These are phyloP conservation scores for Agonopterix subpropinquella DNA, from an alignment of 2,888 invertebrate genomes.

Conservation along the genomic window DNA sequence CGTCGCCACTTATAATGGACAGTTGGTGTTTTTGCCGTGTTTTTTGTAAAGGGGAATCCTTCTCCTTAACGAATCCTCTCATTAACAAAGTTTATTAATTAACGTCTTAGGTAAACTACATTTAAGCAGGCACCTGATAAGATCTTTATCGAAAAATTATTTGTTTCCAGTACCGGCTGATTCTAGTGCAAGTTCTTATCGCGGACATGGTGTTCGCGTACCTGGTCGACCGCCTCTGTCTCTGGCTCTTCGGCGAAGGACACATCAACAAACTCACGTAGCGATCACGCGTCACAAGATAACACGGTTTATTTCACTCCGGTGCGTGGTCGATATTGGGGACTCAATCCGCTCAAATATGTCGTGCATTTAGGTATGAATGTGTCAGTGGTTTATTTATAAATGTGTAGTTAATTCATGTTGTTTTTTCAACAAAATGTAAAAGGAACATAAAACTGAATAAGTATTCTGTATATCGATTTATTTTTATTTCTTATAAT, in stretches of 20 bases:
- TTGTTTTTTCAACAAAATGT: conserved; percentile 16
- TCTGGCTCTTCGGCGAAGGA: conserved; percentile 91
- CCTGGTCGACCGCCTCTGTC: conserved; percentile 87
- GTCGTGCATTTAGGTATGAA: conserved; percentile 46
- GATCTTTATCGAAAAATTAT: neutral
- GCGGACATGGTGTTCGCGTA: conserved; percentile 92
- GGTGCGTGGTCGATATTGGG: conserved; percentile 5
- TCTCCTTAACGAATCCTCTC: too few species aligned
- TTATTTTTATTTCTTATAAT: conserved; percentile 15
- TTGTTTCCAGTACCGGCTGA: conserved; percentile 87
- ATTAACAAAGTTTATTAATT: too few species aligned
- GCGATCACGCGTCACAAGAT: conserved; percentile 17
- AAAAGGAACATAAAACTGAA: conserved; percentile 12
- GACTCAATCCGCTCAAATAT: conserved; percentile 43
- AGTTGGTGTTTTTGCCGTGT: too few species aligned
- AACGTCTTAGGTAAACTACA: too few species aligned
- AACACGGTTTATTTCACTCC: conserved; percentile 8
- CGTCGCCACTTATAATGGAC: too few species aligned
- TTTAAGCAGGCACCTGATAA: too few species aligned
- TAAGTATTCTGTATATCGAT: conserved; percentile 15
- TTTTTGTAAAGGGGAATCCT: too few species aligned
- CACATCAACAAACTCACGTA: neutral
- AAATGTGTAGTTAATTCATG: conserved; percentile 31
- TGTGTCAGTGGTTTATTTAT: conserved; percentile 28
- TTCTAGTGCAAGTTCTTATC: conserved; percentile 87